Conservation (phyloP, 2,797 vertebrate species). For the Spinibarbus caldwelli region DNA sequence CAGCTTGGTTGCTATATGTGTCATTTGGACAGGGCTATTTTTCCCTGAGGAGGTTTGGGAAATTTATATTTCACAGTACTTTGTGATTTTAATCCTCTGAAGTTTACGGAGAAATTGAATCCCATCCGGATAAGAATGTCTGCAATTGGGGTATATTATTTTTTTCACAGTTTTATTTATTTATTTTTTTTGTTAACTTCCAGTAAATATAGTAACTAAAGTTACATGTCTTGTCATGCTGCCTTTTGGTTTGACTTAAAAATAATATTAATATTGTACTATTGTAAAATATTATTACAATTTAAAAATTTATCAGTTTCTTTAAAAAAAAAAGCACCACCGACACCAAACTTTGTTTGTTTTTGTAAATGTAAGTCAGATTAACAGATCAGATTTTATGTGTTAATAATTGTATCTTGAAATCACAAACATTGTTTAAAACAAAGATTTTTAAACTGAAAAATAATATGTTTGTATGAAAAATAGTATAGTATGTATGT, state of each 20-base stretch:
- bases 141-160: background rate
- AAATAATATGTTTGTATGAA: too few species aligned
- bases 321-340: too few species aligned
- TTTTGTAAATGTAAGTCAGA: background rate
- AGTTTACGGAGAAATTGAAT: background rate
- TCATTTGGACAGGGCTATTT: background rate
- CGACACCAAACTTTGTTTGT: background rate
- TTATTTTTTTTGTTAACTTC: background rate
- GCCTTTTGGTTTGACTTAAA: background rate
- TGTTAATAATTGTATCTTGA: background rate
- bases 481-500: too few species aligned
- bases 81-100: background rate
- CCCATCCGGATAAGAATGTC: background rate
- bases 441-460: too few species aligned
- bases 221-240: background rate
- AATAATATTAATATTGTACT: too few species aligned
- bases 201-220: background rate
- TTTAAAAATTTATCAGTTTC: too few species aligned
- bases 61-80: background rate
- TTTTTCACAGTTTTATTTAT: background rate
- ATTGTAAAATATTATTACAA: too few species aligned
- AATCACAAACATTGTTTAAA: background rate
- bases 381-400: background rate
- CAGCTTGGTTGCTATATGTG: background rate
- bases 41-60: background rate